These are phyloP conservation scores for Thunnus thynnus DNA, from an alignment of 2,113 vertebrate species.

Conservation along the genomic window DNA sequence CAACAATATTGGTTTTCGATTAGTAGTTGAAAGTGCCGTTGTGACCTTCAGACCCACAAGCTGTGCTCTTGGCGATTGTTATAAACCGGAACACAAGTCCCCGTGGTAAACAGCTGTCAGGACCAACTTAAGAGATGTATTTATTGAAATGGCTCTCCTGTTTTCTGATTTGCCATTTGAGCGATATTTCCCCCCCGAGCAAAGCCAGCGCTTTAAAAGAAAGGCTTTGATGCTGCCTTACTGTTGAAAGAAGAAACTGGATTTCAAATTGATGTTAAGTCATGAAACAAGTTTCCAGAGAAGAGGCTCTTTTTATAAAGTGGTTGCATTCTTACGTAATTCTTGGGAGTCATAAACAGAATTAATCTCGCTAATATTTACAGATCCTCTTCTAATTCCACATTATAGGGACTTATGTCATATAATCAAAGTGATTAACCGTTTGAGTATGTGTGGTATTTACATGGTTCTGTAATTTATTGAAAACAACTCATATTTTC, in stretches of 20 bases:
- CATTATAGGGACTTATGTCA: neutral
- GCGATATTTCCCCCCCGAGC: conserved; percentile 6
- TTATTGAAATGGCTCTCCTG: conserved; percentile 39
- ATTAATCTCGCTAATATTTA: conserved; percentile 1
- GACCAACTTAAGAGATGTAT: conserved; percentile 14
- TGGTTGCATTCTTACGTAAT: neutral
- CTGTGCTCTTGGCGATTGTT: neutral
- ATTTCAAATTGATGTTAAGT: conserved; percentile 31
- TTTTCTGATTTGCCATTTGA: conserved; percentile 15
- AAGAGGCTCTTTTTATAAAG: neutral
- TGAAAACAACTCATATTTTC: neutral
- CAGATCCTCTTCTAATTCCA: conserved; percentile 9
- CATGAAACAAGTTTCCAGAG: conserved; percentile 28
- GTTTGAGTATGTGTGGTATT: conserved; percentile 11
- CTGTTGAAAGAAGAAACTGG: conserved; percentile 24
- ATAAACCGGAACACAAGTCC: conserved; percentile 23
- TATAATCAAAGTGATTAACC: neutral
- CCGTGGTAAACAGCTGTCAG: conserved; percentile 37
- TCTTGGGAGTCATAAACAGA: conserved; percentile 6
- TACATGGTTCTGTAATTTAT: conserved; percentile 2
- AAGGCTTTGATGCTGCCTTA: neutral
- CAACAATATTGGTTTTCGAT: conserved; percentile 8
- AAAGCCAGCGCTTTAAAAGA: conserved; percentile 36
- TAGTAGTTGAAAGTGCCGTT: neutral
- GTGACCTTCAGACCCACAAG: conserved; percentile 25